Base-by-base conservation (phyloP, 2,888 invertebrate genomes). In the Allolobophora icterica region DNA sequence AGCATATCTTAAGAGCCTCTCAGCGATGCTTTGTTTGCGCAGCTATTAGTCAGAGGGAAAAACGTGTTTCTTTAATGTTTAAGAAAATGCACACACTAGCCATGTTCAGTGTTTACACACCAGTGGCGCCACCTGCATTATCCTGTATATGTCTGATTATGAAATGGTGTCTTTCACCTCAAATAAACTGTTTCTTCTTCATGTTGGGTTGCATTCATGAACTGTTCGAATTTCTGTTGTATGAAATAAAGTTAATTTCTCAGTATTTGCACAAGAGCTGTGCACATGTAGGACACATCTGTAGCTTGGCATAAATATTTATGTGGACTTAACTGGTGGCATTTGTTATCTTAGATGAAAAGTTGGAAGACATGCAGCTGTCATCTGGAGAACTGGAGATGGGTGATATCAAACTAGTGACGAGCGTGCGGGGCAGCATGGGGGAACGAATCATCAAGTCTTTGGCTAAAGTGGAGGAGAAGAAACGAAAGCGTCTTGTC, bases 391-490 rank as follows among this genome's bases (percentile, higher is more conserved):
- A 38, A 33, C 42, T 84, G 33, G 92, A 92, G 13, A 83, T 42
- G 19, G 52, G 87, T 33, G 91, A 91, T 0, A 33, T 89, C 34
- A 91, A 90, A 35, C 38, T 94, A 19, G 92, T 91, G 84, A 95
- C 95, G 0, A 94, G 94, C 34, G 92, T 95, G 92, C 95, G 95
- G 92, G 95, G 95, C 90, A 95, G 94, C 91, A 94, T 94, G 94
- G 95, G 95, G 11, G 95, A 95, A 92, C 93, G 95, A 90, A 95
- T 95, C 91, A 94, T 93, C 52, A 95, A 95, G 92, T 94, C 95
- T 35, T 93, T 95, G 15, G 93, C 93, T 40, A 95, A 95, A 92
- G 94, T 95, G 84, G 95, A 95, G 92, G 95, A 95, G 93, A 95
- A 95, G 93, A 94, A 95, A 93, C 94, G 93, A 92, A 95, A 94